Evolutionary conservation across 1,140 invertebrate genomes (phyloP), one percentile per base, ranked within the genome.

Genomic region (Formica selysi): DNA sequence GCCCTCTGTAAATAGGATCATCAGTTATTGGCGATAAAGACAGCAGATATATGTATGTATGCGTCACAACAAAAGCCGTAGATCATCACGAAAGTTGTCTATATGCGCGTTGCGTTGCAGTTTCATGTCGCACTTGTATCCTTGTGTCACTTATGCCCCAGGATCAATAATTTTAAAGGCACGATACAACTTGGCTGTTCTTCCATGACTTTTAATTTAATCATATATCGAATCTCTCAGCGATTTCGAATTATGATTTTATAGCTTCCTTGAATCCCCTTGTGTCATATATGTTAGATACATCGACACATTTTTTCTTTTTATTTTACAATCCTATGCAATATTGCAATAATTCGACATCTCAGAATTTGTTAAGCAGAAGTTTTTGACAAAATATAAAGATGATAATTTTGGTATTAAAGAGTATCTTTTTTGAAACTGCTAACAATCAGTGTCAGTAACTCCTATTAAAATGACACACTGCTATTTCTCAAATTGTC

Each of bases 161-260:
- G 38, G 79, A 83, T 83, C 79, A 74, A 83, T 83, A 83, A 61
- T 83, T 83, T 83, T 83, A 73, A 73, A 83, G 54, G 13, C 26
- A 81, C 4, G 36, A 81, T 59, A 54, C 3, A 10, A 73, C 67
- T 73, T 36, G 13, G 38, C 54, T 54, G 61, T 74, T 74, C 26
- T 16, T 61, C 8, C 13, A 19, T 44, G 26, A 38, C 8, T 48
- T 11, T 81, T 41, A n/a, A 2, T 29, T 26, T 22, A 13, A 13
- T 13, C 38, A 38, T 59, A 19, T 29, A 44, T 36, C 38, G 13
- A 13, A 61, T 74, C 11, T 5, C 32, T 41, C 3, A 13, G 36
- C n/a, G 6, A 74, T 26, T 22, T 6, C n/a, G 16, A 36, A 57
- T 5, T 13, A 19, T 22, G n/a, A 62, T 76, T 76, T 48, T 44